Evolutionary conservation across 2,113 vertebrate species (phyloP), one percentile per base, ranked within the genome.

Genomic region (Athene noctua): DNA sequence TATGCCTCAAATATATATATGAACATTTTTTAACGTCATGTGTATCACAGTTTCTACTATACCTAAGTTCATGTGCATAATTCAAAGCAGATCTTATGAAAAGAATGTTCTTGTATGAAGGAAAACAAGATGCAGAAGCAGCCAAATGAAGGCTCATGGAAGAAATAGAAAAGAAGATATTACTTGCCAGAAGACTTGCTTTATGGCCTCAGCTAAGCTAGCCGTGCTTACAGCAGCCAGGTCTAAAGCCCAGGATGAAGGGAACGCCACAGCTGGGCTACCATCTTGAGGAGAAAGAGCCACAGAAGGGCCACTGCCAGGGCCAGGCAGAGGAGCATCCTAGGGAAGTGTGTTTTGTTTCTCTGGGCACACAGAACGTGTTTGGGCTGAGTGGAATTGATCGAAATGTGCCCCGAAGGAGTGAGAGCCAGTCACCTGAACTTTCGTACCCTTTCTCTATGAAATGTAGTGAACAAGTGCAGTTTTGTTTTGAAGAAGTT

Each of bases 91-190:
- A 32, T 49, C 30, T 55, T 10, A 29, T 20, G 59, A 19, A 36
- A 63, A 67, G 3, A 27, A 23, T 4, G 40, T 1, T 47, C 47
- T 32, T 55, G 34, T 15, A n/a, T 7, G 40, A 54, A 61, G 61
- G n/a, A 62, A 55, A 54, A 36, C n/a, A n/a, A 59, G 29, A 17
- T 9, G 3, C 9, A 71, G 58, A 32, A 32, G 55, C 2, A 55
- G 54, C 32, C 40, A 34, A 52, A 36, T 0, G 8, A 54, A 58
- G 11, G 36, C 38, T 72, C 10, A 9, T 26, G 0, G 7, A 54
- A 52, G 65, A 32, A 46, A n/a, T 0, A 36, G 46, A 32, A 58
- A n/a, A 58, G 23, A 8, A 32, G 20, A 15, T 26, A 34, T 6
- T 38, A 29, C 21, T 25, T 42, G 17, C 26, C 32, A 42, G 13